Percentiles rank a stretch among this genome's conserved stretches.
These are phyloP conservation scores for Australoheros scitulus DNA, from an alignment of 2,113 vertebrate species.

Conservation along the genomic window DNA sequence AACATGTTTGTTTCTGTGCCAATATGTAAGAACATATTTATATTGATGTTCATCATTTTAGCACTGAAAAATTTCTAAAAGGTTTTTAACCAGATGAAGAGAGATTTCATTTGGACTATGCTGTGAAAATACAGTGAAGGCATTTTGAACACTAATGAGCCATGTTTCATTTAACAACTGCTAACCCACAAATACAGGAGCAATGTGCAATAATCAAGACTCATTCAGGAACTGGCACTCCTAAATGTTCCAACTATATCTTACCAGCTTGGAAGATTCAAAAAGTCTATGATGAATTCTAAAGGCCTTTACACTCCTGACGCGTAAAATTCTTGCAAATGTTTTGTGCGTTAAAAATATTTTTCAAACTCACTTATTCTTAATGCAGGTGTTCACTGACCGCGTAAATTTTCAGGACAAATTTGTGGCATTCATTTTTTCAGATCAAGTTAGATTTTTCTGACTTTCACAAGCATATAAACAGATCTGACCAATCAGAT, in stretches of 20 bases:
- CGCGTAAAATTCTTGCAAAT: too few species aligned
- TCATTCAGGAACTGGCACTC: neutral
- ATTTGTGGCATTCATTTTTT: too few species aligned
- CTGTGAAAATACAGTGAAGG: neutral
- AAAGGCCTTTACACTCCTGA: too few species aligned
- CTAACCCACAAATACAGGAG: neutral
- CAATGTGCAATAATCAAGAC: neutral
- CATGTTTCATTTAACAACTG: neutral
- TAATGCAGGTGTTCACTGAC: too few species aligned
- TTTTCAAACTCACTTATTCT: too few species aligned
- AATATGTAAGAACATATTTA: neutral
- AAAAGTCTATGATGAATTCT: neutral
- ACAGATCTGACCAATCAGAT: too few species aligned
- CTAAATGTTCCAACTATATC: neutral
- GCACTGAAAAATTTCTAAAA: accelerated
- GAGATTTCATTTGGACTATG: neutral
- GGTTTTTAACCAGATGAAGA: neutral
- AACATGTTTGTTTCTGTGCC: neutral
- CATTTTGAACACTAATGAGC: neutral
- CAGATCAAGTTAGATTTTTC: too few species aligned
- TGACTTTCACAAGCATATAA: too few species aligned
- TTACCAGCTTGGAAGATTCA: neutral
- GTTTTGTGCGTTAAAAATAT: too few species aligned
- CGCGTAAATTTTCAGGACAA: too few species aligned
- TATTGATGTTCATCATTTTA: neutral